phyloP scores from a whole-genome alignment of 2,888 invertebrate genomes.

The Drosophila leonis region DNA sequence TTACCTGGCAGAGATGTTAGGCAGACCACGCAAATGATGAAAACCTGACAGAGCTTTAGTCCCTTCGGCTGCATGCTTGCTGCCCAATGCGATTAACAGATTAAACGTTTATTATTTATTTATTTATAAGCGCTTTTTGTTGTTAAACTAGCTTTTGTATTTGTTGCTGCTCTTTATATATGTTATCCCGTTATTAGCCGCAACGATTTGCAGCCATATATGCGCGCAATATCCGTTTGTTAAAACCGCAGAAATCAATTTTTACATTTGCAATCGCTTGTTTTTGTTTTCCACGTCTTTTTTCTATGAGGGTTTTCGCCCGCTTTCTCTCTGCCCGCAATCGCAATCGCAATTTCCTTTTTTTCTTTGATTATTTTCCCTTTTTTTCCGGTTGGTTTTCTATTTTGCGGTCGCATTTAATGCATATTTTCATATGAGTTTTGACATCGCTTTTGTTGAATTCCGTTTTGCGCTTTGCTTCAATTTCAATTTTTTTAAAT shows the following conservation, averaged over 20 bases:
- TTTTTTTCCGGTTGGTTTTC: slow-evolving; percentile 45
- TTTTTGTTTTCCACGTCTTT: slow-evolving; percentile 24
- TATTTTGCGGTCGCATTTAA: slow-evolving; percentile 75
- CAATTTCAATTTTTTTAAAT: slow-evolving; percentile 16
- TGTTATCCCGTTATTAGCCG: slow-evolving; percentile 13
- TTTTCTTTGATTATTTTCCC: slow-evolving; percentile 32
- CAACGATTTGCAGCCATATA: slow-evolving; percentile 50
- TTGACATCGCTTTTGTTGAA: slow-evolving; percentile 35
- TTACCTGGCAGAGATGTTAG: slow-evolving; percentile 67
- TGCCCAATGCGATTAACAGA: slow-evolving; percentile 15
- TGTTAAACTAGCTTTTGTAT: slow-evolving; percentile 6
- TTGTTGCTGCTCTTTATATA: slow-evolving; percentile 2
- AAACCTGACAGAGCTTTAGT: slow-evolving; percentile 42
- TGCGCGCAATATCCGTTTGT: slow-evolving; percentile 54
- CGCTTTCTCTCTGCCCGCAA: slow-evolving; percentile 15
- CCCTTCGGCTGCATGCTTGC: slow-evolving; percentile 49
- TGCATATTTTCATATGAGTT: slow-evolving; percentile 70
- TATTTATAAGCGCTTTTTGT: slow-evolving; percentile 26
- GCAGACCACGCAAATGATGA: slow-evolving; percentile 51
- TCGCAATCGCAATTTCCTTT: slow-evolving; percentile 66
- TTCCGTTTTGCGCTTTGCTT: slow-evolving; percentile 33
- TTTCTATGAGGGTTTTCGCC: background rate
- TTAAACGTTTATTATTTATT: slow-evolving; percentile 33
- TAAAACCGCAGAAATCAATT: slow-evolving; percentile 76
- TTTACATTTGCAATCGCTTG: slow-evolving; percentile 64